Conservation (phyloP, 1,140 invertebrate species). For the Bicyclus anynana region DNA sequence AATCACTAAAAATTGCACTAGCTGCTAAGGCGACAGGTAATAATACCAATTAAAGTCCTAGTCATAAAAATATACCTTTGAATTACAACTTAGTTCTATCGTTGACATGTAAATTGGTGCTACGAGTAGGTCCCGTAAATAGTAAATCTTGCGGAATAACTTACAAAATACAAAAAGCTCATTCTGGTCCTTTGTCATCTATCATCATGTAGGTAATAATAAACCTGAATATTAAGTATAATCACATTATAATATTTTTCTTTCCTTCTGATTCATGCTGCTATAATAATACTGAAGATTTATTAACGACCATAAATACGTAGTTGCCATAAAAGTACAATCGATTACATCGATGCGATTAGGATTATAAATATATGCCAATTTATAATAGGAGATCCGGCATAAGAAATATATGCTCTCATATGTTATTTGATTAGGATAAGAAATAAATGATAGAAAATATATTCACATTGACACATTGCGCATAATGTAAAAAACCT, state of each 20-base stretch:
- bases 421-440: too few relatives aligned
- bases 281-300: slow-evolving; percentile 4
- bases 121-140: slow-evolving; percentile 30
- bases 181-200: slow-evolving; percentile 21
- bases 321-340: neutral
- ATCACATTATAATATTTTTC: neutral
- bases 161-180: slow-evolving; percentile 30
- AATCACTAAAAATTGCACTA: slow-evolving; percentile 53
- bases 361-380: neutral
- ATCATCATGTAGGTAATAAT: neutral
- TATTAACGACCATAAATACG: neutral
- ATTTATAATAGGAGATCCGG: too few relatives aligned
- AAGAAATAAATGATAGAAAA: too few relatives aligned
- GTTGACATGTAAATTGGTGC: slow-evolving; percentile 57
- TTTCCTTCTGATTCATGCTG: neutral
- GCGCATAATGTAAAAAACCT: too few relatives aligned
- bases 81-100: slow-evolving; percentile 43
- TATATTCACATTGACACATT: too few relatives aligned
- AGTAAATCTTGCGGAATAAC: slow-evolving; percentile 19
- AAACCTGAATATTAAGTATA: slow-evolving; percentile 1
- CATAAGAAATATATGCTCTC: too few relatives aligned
- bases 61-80: slow-evolving; percentile 54
- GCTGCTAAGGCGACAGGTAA: slow-evolving; percentile 62
- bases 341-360: neutral
- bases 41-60: slow-evolving; percentile 48